phyloP scores from a whole-genome alignment of 2,113 vertebrate species.

The Pachycephala philippinensis region DNA sequence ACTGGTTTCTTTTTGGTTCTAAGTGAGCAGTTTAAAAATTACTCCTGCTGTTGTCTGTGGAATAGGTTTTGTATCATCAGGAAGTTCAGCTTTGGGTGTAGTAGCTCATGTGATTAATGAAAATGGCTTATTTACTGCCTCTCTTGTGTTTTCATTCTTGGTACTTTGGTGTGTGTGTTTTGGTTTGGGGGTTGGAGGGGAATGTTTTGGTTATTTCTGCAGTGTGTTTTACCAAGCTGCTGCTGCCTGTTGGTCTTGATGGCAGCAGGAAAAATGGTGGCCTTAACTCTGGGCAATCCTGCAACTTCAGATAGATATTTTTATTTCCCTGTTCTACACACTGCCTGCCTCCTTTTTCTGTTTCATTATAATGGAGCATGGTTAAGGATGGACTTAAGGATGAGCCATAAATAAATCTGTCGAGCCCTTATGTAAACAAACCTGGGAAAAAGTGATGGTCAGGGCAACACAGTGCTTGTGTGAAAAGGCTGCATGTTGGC shows the following conservation, averaged over 20 bases:
- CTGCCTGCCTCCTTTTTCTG: neutral
- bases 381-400: neutral
- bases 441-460: neutral
- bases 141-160: neutral
- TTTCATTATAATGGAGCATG: neutral
- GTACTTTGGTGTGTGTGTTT: neutral
- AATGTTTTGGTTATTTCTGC: neutral
- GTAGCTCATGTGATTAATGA: neutral
- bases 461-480: neutral
- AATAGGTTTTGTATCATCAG: neutral
- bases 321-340: neutral
- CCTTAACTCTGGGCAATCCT: neutral
- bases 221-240: neutral
- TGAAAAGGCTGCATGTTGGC: accelerated
- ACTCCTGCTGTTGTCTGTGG: neutral
- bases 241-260: neutral
- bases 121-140: neutral
- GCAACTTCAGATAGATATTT: neutral
- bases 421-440: neutral
- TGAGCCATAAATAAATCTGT: neutral
- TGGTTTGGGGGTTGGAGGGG: neutral
- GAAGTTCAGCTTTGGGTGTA: neutral
- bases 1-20: neutral
- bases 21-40: neutral
- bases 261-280: neutral